Evolutionary conservation across 2,113 vertebrate species (phyloP), one percentile per base, ranked within the genome.

Genomic region (Albula glossodonta): DNA sequence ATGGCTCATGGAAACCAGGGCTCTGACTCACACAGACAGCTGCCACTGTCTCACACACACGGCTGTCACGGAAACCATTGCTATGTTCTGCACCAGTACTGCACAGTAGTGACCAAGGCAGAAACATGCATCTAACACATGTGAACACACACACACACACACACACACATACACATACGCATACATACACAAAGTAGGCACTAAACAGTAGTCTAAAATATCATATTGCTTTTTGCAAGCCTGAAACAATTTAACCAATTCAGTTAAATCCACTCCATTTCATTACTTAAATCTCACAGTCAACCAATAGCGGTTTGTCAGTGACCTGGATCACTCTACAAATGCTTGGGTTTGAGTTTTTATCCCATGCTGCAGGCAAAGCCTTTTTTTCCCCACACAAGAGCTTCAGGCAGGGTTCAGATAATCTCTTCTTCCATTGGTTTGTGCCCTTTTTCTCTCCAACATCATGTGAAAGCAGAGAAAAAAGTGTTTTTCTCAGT

Each of bases 291-390:
- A 93, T 91, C 91, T 93, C 87, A 88, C 88, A 85, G 86, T 85
- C 87, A 92, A 93, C 93, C 89, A 89, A 93, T 90, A 85, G 90
- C 87, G 85, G 88, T 41, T 41, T 41, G 31, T 41, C 31, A 41
- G 31, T 41, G 31, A 41, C 31, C 31, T 41, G 31, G 31, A 41
- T 41, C 31, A 92, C 88, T 90, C 92, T 90, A 91, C 89, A 93
- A 93, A 91, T 89, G 31, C 78, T 78, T 83, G 83, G 89, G 89
- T 91, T 94, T 92, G 92, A 90, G 83, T 90, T 90, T 88, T 91
- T 92, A 92, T 92, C 92, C 93, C 89, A 90, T 90, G 90, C 89
- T 91, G 89, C 90, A 91, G 92, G 91, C 90, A 93, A 85, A 87
- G 87, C 80, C 89, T 91, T 84, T 66, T 91, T 90, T 22, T 60